These are phyloP conservation scores for Crocodylus rhombifer DNA, from an alignment of 2,797 vertebrate genomes.

Conservation along the genomic window DNA sequence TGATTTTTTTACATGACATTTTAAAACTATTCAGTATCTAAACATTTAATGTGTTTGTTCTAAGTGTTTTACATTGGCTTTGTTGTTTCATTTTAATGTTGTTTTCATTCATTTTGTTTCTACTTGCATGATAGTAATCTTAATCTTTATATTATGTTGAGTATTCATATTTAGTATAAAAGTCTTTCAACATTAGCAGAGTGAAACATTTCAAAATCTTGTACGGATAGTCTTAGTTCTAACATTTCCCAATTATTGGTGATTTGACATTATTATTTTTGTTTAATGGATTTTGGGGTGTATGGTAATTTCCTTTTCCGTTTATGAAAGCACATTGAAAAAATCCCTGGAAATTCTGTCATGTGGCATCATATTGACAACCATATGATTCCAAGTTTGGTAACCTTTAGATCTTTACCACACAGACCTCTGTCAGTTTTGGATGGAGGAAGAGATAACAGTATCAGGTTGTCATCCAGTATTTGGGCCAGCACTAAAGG, in stretches of 20 bases:
- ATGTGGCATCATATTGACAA: too few relatives aligned
- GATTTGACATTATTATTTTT: background rate
- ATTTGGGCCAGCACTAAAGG: too few relatives aligned
- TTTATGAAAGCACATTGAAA: background rate
- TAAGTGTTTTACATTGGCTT: background rate
- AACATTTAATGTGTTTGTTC: background rate
- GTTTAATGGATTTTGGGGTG: background rate
- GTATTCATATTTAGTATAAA: constrained; percentile 6
- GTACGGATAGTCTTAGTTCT: background rate
- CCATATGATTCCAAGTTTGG: too few relatives aligned
- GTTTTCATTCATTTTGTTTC: background rate
- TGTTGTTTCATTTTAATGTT: background rate
- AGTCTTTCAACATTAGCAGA: background rate
- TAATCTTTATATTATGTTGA: too few relatives aligned
- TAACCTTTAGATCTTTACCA: too few relatives aligned
- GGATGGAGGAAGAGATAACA: too few relatives aligned
- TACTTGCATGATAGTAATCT: background rate
- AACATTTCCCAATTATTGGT: background rate
- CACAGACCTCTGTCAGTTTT: too few relatives aligned
- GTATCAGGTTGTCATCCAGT: too few relatives aligned
- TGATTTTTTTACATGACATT: constrained; percentile 20
- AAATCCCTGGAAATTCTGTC: background rate
- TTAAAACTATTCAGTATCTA: background rate
- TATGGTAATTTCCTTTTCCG: background rate
- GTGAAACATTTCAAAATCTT: background rate